phyloP scores from a whole-genome alignment of 2,888 invertebrate species.

The Physocephala rufipes region DNA sequence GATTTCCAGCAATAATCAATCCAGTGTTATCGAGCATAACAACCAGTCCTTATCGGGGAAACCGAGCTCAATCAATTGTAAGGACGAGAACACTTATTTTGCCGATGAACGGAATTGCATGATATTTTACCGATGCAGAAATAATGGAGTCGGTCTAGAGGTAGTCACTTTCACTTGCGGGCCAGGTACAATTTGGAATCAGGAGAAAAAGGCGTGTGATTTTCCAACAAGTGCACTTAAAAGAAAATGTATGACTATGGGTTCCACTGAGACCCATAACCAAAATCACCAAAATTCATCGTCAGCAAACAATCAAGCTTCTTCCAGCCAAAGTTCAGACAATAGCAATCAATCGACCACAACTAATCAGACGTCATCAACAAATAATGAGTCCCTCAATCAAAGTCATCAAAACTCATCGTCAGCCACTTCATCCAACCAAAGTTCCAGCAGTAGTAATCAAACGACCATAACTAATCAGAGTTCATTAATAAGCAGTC shows the following conservation, averaged over 20 bases:
- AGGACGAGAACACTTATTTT: slow-evolving; percentile 64
- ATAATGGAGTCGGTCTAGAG: slow-evolving; percentile 64
- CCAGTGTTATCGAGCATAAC: slow-evolving; percentile 31
- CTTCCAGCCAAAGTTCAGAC: slow-evolving; percentile 26
- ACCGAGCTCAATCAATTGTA: slow-evolving; percentile 53
- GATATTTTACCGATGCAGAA: slow-evolving; percentile 71
- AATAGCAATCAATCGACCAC: slow-evolving; percentile 35
- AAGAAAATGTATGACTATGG: slow-evolving; percentile 50
- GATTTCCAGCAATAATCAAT: slow-evolving; percentile 39
- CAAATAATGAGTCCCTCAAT: slow-evolving; percentile 36
- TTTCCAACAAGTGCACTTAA: slow-evolving; percentile 58
- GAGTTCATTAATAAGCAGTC: slow-evolving; percentile 7
- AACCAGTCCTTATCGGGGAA: slow-evolving; percentile 30
- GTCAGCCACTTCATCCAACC: slow-evolving; percentile 27
- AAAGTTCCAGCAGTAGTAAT: slow-evolving; percentile 37
- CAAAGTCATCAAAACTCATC: slow-evolving; percentile 8
- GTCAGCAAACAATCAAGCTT: slow-evolving; percentile 17
- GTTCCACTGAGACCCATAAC: slow-evolving; percentile 22
- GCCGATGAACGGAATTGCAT: slow-evolving; percentile 67
- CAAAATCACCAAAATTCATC: slow-evolving; percentile 35
- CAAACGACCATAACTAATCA: slow-evolving; percentile 20
- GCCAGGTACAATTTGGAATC: slow-evolving; percentile 71
- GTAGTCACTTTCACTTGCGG: slow-evolving; percentile 69
- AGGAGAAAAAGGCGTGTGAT: slow-evolving; percentile 68
- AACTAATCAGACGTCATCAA: slow-evolving; percentile 36